Evolutionary conservation across 2,113 vertebrate genomes (phyloP).

Genomic region (Chionomys nivalis): DNA sequence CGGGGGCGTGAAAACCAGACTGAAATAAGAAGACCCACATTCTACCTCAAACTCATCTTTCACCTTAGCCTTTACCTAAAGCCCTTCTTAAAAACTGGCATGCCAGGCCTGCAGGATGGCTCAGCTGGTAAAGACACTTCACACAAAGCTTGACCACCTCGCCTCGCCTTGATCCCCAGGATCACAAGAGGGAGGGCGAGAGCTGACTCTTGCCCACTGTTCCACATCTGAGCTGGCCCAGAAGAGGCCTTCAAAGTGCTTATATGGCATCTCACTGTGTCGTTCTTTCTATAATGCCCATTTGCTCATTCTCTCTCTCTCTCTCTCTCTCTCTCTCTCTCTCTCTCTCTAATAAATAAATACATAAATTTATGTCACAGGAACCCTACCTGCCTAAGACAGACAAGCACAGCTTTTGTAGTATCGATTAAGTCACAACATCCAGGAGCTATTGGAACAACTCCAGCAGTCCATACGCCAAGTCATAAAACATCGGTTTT

Average conservation of each 20-base stretch:
- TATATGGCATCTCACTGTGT: neutral
- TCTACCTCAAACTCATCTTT: neutral
- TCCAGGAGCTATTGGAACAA: neutral
- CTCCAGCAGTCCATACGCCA: neutral
- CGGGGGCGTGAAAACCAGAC: neutral
- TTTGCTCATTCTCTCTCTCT: neutral
- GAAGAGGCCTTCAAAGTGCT: neutral
- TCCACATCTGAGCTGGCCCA: neutral
- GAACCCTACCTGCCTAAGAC: neutral
- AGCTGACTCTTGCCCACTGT: neutral
- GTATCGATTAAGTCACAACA: fast-evolving
- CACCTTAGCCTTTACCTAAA: neutral
- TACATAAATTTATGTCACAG: neutral
- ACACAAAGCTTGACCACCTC: neutral
- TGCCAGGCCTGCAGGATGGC: neutral
- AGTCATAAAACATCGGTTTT: neutral
- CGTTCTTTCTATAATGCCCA: neutral
- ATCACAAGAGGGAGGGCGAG: neutral
- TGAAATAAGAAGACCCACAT: neutral
- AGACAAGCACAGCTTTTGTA: neutral
- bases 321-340: neutral
- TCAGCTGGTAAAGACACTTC: neutral
- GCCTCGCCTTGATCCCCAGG: neutral
- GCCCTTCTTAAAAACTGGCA: neutral
- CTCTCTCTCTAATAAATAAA: neutral